phyloP scores from a whole-genome alignment of 2,888 invertebrate genomes.

The Iphiclides podalirius region DNA sequence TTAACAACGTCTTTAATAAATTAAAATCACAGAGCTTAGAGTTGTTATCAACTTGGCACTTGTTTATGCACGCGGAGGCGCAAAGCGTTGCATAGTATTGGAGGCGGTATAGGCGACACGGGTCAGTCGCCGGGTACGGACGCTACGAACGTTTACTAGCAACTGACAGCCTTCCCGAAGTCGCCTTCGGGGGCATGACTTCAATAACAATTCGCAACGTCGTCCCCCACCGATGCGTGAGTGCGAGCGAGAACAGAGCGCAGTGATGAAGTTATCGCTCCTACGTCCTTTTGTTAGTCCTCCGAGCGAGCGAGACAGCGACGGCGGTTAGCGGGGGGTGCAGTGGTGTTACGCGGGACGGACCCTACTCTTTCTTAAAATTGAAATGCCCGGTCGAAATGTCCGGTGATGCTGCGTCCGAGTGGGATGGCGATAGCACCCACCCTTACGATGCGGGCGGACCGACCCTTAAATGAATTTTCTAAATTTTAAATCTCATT shows the following conservation, averaged over 20 bases:
- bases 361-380: conserved; percentile 81
- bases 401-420: conserved; percentile 81
- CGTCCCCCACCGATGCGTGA: conserved; percentile 75
- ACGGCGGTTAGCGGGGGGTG: conserved; percentile 44
- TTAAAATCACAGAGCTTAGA: conserved; percentile 53
- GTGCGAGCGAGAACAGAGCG: conserved; percentile 72
- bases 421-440: conserved; percentile 77
- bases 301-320: conserved; percentile 69
- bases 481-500: conserved; percentile 71
- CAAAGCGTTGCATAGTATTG: conserved; percentile 47
- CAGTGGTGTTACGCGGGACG: conserved; percentile 58
- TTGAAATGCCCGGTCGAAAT: conserved; percentile 82
- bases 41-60: conserved; percentile 54
- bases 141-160: conserved; percentile 76
- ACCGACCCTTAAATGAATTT: conserved; percentile 70
- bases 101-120: conserved; percentile 54
- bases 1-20: conserved; percentile 39
- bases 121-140: conserved; percentile 65
- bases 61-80: conserved; percentile 54
- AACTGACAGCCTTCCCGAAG: conserved; percentile 80
- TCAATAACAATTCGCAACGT: conserved; percentile 81
- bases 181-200: conserved; percentile 81
- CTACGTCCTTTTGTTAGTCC: conserved; percentile 81
- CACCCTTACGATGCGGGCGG: conserved; percentile 78
- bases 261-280: conserved; percentile 80